phyloP scores from a whole-genome alignment of 2,888 invertebrate genomes.

The Diachrysia chrysitis region DNA sequence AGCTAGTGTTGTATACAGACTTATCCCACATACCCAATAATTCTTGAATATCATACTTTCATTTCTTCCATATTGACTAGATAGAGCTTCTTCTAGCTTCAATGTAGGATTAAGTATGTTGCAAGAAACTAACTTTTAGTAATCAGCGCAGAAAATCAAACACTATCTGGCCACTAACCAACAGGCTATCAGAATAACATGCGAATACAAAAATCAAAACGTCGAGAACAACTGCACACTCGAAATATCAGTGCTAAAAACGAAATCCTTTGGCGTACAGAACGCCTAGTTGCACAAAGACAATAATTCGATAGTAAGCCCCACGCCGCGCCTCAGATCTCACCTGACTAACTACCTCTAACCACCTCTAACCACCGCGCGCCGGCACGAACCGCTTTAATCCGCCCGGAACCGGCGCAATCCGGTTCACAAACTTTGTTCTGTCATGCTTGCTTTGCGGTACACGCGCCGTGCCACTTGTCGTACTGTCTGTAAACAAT shows the following conservation, averaged over 20 bases:
- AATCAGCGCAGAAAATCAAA: neutral
- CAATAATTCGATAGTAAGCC: slow-evolving; percentile 79
- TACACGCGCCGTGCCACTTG: slow-evolving; percentile 75
- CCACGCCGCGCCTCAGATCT: slow-evolving; percentile 68
- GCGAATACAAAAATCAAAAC: slow-evolving; percentile 5
- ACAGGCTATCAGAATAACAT: too few relatives aligned
- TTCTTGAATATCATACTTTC: too few relatives aligned
- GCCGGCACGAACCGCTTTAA: slow-evolving; percentile 68
- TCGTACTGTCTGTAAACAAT: slow-evolving; percentile 68
- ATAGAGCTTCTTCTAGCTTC: too few relatives aligned
- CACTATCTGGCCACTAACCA: too few relatives aligned
- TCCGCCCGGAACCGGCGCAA: slow-evolving; percentile 75
- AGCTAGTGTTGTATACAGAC: too few relatives aligned
- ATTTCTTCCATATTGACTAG: too few relatives aligned
- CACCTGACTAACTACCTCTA: slow-evolving; percentile 81
- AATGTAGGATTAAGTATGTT: too few relatives aligned
- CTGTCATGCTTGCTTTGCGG: slow-evolving; percentile 82
- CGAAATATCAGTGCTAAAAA: slow-evolving; percentile 63
- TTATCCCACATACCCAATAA: too few relatives aligned
- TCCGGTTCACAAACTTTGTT: slow-evolving; percentile 83
- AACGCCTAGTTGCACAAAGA: slow-evolving; percentile 70
- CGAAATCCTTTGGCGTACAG: slow-evolving; percentile 67
- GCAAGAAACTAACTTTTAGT: neutral
- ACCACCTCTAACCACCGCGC: slow-evolving; percentile 72
- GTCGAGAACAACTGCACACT: slow-evolving; percentile 16